phyloP scores from a whole-genome alignment of 2,113 vertebrate species.

The Microtus richardsoni region DNA sequence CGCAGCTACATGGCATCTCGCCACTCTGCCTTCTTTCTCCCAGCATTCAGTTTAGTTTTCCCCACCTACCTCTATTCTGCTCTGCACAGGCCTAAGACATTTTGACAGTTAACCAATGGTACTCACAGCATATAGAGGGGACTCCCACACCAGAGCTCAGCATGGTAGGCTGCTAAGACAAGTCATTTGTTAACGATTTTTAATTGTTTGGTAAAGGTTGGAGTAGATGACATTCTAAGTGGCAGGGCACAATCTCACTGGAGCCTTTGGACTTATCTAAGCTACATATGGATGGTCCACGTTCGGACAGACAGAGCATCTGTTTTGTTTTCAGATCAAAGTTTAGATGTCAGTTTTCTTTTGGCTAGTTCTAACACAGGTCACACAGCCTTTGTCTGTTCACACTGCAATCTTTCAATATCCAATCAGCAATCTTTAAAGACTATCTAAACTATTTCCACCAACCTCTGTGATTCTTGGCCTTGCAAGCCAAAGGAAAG shows the following conservation, averaged over 20 bases:
- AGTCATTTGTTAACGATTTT: not conserved
- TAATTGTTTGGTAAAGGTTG: not conserved
- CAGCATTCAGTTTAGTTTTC: no score
- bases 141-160: not conserved
- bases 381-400: not conserved
- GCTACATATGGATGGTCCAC: not conserved
- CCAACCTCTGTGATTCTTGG: not conserved
- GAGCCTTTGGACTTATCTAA: not conserved
- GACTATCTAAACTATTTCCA: not conserved
- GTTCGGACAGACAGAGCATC: not conserved
- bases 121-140: no score
- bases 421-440: not conserved
- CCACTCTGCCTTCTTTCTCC: no score
- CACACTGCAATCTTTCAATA: not conserved
- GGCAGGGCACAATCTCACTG: not conserved
- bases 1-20: fast-evolving
- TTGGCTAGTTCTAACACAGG: not conserved
- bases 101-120: no score
- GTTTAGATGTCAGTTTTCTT: not conserved
- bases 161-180: not conserved
- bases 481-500: not conserved
- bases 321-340: not conserved
- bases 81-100: no score
- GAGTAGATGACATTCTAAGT: not conserved
- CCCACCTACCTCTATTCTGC: no score